Percentiles rank a stretch among this genome's conserved stretches.
phyloP scores from a whole-genome alignment of 1,140 invertebrate species.

The Drosophila trapezifrons region DNA sequence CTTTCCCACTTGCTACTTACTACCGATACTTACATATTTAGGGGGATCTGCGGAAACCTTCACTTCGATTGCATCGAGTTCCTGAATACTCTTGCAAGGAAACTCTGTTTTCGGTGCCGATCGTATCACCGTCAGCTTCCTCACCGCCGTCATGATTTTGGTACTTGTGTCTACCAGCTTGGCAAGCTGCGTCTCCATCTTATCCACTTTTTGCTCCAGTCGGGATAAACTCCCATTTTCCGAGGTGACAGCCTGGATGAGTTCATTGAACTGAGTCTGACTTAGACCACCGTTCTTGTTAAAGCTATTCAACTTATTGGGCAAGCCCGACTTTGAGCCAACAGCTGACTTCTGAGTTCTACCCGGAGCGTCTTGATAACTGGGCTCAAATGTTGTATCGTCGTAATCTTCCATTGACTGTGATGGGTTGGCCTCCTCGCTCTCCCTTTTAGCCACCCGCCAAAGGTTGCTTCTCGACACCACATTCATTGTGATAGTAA shows the following conservation, averaged over 20 bases:
- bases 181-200: neutral
- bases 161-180: neutral
- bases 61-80: constrained; percentile 7
- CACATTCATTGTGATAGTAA: constrained; percentile 2
- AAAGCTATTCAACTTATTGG: neutral
- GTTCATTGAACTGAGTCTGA: neutral
- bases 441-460: constrained; percentile 4
- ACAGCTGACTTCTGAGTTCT: neutral
- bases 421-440: neutral
- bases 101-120: constrained; percentile 9
- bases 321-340: neutral
- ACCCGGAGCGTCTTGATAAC: neutral
- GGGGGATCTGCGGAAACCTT: neutral
- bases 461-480: constrained; percentile 5
- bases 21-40: constrained; percentile 3
- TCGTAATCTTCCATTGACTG: constrained; percentile 3
- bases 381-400: constrained; percentile 4
- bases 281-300: neutral
- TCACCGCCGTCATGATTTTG: constrained; percentile 1
- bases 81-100: constrained; percentile 7
- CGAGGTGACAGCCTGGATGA: neutral
- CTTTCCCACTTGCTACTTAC: neutral
- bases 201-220: constrained; percentile 4
- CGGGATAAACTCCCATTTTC: constrained; percentile 2
- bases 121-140: neutral